Evolutionary conservation across 2,888 invertebrate genomes (phyloP).

Genomic region (Galeopsomyia nigrocyanea): DNA sequence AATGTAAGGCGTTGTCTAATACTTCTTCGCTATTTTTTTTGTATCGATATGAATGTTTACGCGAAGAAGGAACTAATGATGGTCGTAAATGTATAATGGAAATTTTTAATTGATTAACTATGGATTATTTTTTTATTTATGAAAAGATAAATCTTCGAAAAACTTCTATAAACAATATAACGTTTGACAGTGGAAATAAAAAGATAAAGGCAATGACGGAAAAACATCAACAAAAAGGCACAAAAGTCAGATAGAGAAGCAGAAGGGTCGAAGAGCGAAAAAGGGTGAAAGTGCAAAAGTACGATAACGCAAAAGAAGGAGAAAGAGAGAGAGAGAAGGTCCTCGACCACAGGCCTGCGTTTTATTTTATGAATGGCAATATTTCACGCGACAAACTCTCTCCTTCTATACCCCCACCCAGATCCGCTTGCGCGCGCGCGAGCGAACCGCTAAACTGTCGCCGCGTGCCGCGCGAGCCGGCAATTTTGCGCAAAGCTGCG

Average conservation of each 20-base stretch:
- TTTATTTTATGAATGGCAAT: slow-evolving; percentile 69
- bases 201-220: slow-evolving; percentile 2
- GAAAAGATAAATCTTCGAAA: too few species aligned
- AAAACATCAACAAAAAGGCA: background rate
- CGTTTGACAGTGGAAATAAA: slow-evolving; percentile 18
- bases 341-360: slow-evolving; percentile 67
- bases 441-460: slow-evolving; percentile 35
- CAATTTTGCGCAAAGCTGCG: slow-evolving; percentile 18
- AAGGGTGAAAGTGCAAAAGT: slow-evolving; percentile 29
- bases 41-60: too few species aligned
- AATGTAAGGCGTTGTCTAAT: too few species aligned
- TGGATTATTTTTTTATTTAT: too few species aligned
- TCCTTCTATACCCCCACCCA: slow-evolving; percentile 28
- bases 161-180: too few species aligned
- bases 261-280: slow-evolving; percentile 38
- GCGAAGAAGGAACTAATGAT: too few species aligned
- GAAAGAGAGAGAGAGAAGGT: slow-evolving; percentile 38
- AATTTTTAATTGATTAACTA: too few species aligned
- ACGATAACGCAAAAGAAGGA: slow-evolving; percentile 37
- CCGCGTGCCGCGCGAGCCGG: slow-evolving; percentile 34
- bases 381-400: slow-evolving; percentile 66
- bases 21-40: too few species aligned
- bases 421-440: slow-evolving; percentile 8
- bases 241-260: slow-evolving; percentile 41
- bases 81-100: too few species aligned